These are phyloP conservation scores for Nibea coibor DNA, from an alignment of 2,113 vertebrate species.

Conservation along the genomic window DNA sequence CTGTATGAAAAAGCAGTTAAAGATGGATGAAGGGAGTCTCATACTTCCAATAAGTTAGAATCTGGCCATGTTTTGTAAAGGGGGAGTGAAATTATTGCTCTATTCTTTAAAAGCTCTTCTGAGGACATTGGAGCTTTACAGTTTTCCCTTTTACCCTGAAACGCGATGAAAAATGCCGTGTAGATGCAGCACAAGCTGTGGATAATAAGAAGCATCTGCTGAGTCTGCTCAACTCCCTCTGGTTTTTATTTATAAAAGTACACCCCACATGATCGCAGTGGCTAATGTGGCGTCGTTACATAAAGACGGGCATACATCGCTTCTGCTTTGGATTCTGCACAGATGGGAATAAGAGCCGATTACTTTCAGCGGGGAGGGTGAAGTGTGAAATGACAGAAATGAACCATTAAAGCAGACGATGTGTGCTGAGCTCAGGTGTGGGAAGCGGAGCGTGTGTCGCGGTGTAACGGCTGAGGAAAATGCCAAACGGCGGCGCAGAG, in stretches of 20 bases:
- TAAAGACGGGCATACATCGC: not conserved
- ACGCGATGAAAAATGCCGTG: conserved; percentile 36
- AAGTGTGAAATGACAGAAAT: not conserved
- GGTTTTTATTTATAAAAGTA: conserved; percentile 20
- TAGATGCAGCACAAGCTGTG: conserved; percentile 30
- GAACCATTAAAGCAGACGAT: not conserved
- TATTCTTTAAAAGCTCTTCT: conserved; percentile 19
- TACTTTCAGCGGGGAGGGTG: conserved; percentile 23
- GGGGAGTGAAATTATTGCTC: not conserved
- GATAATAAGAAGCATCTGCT: conserved; percentile 49
- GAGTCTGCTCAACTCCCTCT: conserved; percentile 26
- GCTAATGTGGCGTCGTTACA: conserved; percentile 35
- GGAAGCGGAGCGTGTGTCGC: not conserved
- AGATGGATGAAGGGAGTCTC: not conserved
- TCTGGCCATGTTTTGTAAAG: not conserved
- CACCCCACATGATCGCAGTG: conserved; percentile 10
- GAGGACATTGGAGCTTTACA: not conserved
- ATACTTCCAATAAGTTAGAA: not conserved
- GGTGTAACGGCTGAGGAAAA: not conserved
- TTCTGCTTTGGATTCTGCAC: not conserved
- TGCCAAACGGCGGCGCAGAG: not conserved
- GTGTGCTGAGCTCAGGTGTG: conserved; percentile 41
- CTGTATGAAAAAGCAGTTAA: not conserved
- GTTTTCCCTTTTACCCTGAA: conserved; percentile 20
- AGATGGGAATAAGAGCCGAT: not conserved